Conservation (phyloP, 2,797 vertebrate genomes). For the Macropodus opercularis region DNA sequence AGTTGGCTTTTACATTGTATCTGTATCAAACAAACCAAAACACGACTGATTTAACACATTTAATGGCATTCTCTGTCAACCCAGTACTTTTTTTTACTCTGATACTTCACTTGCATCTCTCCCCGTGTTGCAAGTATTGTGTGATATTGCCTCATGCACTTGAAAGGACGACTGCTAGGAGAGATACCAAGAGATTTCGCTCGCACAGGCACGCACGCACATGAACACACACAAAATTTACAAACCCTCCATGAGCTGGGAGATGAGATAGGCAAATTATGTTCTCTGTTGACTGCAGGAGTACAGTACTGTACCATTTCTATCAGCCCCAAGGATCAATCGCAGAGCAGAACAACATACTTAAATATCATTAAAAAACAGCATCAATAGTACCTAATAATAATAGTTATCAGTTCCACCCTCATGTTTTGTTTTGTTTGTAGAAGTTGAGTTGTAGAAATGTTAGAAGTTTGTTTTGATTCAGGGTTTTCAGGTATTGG, state of each 20-base stretch:
- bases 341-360: conserved; percentile 15
- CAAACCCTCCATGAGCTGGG: conserved; percentile 47
- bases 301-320: no score
- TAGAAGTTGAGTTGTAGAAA: not conserved
- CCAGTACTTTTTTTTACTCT: conserved; percentile 60
- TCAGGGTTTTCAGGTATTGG: conserved; percentile 25
- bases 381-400: conserved; percentile 2
- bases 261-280: conserved; percentile 68
- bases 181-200: conserved; percentile 77
- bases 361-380: conserved; percentile 9
- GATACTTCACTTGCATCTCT: conserved; percentile 69
- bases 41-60: conserved; percentile 39
- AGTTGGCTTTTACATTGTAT: conserved; percentile 24
- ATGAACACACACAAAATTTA: no score
- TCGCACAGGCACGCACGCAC: conserved; percentile 46
- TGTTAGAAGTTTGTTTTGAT: conserved; percentile 19
- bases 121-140: conserved; percentile 76
- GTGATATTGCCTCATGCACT: conserved; percentile 81
- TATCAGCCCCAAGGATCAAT: conserved; percentile 40
- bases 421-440: not conserved
- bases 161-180: conserved; percentile 76
- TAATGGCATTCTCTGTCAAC: conserved; percentile 59
- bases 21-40: conserved; percentile 30
- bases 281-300: conserved; percentile 66
- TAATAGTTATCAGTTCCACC: conserved; percentile 13